Evolutionary conservation across 2,888 invertebrate species (phyloP).

Genomic region (Rhimphoctona megacephalus): DNA sequence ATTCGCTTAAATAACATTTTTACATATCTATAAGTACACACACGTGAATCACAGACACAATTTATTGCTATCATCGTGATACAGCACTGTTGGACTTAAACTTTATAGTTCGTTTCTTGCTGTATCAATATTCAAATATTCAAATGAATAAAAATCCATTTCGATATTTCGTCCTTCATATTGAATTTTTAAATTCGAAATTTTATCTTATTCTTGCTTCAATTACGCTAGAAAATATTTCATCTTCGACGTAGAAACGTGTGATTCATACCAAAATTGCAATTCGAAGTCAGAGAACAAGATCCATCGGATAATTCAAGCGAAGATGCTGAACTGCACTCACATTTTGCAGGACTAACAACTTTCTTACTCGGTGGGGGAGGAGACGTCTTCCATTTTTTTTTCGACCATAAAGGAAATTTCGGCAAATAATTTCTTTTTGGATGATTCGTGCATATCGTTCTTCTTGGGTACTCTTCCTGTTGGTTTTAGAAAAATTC

Average conservation of each 20-base stretch:
- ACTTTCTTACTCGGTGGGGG: neutral
- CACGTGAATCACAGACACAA: conserved; percentile 28
- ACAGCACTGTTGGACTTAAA: conserved; percentile 26
- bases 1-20: conserved; percentile 86
- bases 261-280: neutral
- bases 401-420: conserved; percentile 18
- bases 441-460: conserved; percentile 34
- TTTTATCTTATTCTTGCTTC: neutral
- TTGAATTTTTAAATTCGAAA: neutral
- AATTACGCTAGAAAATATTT: neutral
- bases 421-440: conserved; percentile 9
- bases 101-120: conserved; percentile 44
- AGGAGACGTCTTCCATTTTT: neutral
- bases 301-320: conserved; percentile 13
- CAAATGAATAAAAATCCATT: conserved; percentile 60
- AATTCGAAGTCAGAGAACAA: conserved; percentile 35
- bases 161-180: conserved; percentile 24
- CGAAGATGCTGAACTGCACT: neutral
- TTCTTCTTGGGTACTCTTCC: neutral
- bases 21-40: neutral
- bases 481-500: neutral
- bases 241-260: neutral
- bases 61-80: conserved; percentile 49
- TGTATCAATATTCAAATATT: conserved; percentile 57
- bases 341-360: neutral